Percentiles rank a stretch among this genome's conserved stretches.
Evolutionary conservation across 2,113 vertebrate genomes (phyloP).

Genomic region (Motacilla alba): DNA sequence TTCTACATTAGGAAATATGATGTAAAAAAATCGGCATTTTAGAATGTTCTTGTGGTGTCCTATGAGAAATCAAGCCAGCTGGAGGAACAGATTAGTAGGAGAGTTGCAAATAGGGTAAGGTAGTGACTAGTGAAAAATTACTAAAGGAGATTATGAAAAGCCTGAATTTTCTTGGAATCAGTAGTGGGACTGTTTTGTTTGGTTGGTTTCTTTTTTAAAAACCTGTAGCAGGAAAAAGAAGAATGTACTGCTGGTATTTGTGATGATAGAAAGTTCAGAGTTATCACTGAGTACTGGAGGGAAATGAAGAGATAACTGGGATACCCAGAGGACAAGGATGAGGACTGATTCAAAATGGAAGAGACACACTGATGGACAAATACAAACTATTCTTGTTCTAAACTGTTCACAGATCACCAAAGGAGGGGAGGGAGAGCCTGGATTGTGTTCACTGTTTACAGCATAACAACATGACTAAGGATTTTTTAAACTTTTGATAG

Average conservation of each 20-base stretch:
- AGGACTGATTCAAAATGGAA: background rate
- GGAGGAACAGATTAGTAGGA: background rate
- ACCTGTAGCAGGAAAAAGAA: background rate
- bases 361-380: background rate
- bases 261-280: background rate
- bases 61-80: background rate
- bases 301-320: background rate
- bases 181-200: background rate
- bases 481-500: background rate
- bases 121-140: background rate
- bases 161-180: background rate
- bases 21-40: background rate
- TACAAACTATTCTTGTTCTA: background rate
- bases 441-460: background rate
- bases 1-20: background rate
- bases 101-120: background rate
- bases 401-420: background rate
- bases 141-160: background rate
- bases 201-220: background rate
- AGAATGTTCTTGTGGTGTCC: background rate
- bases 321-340: background rate
- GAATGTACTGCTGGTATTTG: background rate
- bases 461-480: background rate
- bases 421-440: background rate
- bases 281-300: background rate